These are phyloP conservation scores for Gouania willdenowi DNA, from an alignment of 2,797 vertebrate genomes.

Conservation along the genomic window DNA sequence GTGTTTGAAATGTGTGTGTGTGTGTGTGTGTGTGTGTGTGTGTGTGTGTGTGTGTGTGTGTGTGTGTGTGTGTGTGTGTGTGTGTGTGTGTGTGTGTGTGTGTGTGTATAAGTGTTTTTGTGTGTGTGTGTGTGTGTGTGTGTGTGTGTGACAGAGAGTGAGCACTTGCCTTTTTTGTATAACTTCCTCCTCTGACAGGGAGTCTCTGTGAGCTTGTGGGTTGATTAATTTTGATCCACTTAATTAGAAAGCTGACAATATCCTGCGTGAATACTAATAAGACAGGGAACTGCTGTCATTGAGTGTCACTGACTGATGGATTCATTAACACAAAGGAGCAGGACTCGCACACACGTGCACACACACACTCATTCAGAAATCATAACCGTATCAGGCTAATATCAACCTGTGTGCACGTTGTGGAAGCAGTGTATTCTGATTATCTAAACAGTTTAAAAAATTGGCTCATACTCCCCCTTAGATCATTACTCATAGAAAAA, in stretches of 20 bases:
- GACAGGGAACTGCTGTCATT: conserved; percentile 59
- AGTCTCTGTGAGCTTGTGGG: conserved; percentile 45
- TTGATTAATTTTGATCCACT: conserved; percentile 77
- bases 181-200: conserved; percentile 47
- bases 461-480: no score
- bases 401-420: no score
- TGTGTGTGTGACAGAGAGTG: neutral
- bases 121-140: neutral
- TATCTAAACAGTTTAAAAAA: no score
- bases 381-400: no score
- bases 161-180: conserved; percentile 12
- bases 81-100: no score
- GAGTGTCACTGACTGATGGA: conserved; percentile 70
- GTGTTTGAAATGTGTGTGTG: no score
- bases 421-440: no score
- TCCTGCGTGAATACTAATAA: conserved; percentile 71
- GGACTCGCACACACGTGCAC: neutral
- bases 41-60: no score
- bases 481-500: no score
- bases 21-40: no score
- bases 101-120: conserved; percentile 4
- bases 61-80: no score
- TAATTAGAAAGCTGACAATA: conserved; percentile 76
- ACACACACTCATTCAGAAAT: neutral
- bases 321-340: conserved; percentile 56